Evolutionary conservation across 2,113 vertebrate species (phyloP), one percentile per base, ranked within the genome.

Genomic region (Pluvialis apricaria): DNA sequence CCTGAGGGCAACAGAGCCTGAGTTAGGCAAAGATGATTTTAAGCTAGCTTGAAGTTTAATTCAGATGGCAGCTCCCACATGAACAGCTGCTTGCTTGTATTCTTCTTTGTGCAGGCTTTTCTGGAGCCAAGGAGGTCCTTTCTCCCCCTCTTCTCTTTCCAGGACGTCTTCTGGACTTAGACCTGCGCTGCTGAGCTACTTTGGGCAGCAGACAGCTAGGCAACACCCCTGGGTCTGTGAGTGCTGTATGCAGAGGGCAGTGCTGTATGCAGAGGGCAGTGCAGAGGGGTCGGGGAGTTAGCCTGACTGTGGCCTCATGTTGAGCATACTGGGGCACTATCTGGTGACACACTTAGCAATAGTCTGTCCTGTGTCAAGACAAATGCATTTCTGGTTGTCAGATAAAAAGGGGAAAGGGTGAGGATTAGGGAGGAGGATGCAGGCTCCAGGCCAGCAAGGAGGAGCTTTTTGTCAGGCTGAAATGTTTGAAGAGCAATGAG

Each of bases 401-500:
- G 78, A 94, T 91, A 73, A 89, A 95, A 96, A 87, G 36, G 54
- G 29, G 79, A 86, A 93, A 26, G 71, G 40, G 65, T 81, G 42
- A 66, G 40, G 65, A 91, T 81, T 73, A 82, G 38, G 83, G 88
- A 91, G 57, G 49, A 96, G 80, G 75, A 62, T 82, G 36, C 78
- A 89, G 65, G 65, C 86, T 96, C 49, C 78, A 94, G 81, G 86
- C 83, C 40, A 72, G 40, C 44, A 69, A 61, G 66, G 81, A 96
- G 73, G 94, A 94, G 62, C 54, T 83, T 92, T 93, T 72, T 96
- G 94, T 70, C 88, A 85, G 36, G 54, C 54, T 79, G 58, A 87
- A 86, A 31, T 85, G 28, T 89, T 91, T 89, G 81, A 95, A 94
- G 83, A 95, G 66, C 61, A 94, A 61, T 28, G 52, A 83, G 32